Evolutionary conservation across 2,888 invertebrate genomes (phyloP).

Genomic region (Ochropacha duplaris): DNA sequence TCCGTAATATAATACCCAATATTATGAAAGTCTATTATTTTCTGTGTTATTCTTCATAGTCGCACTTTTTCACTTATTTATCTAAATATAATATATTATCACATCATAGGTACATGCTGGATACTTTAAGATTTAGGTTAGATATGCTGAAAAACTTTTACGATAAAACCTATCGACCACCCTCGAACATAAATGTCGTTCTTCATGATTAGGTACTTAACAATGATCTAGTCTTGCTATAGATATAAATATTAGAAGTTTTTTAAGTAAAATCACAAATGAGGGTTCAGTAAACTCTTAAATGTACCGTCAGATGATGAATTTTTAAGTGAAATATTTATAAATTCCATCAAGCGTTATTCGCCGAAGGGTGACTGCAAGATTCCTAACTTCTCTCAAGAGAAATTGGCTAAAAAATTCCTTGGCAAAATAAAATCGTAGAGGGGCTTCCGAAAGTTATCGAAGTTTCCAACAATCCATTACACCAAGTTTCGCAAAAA

Average conservation of each 20-base stretch:
- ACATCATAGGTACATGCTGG: too few relatives aligned
- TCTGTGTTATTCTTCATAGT: too few relatives aligned
- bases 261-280: constrained; percentile 14
- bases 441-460: constrained; percentile 82
- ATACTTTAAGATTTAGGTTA: too few relatives aligned
- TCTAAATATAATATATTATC: too few relatives aligned
- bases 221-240: too few relatives aligned
- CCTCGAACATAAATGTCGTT: too few relatives aligned
- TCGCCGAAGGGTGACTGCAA: constrained; percentile 73
- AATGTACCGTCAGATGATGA: constrained; percentile 30
- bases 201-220: too few relatives aligned
- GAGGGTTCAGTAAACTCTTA: constrained; percentile 18
- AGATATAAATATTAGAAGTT: too few relatives aligned
- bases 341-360: constrained; percentile 41
- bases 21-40: neutral
- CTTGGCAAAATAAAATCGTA: constrained; percentile 77
- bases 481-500: constrained; percentile 81
- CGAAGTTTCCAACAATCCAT: constrained; percentile 81
- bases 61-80: too few relatives aligned
- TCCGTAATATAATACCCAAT: neutral
- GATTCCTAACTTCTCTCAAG: constrained; percentile 71
- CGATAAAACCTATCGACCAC: too few relatives aligned
- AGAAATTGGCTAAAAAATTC: constrained; percentile 82
- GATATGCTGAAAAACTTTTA: too few relatives aligned
- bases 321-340: constrained; percentile 41